Percentiles rank a stretch among this genome's conserved stretches.
These are phyloP conservation scores for Sinhomidia bicolor DNA, from an alignment of 2,888 invertebrate genomes.

Conservation along the genomic window DNA sequence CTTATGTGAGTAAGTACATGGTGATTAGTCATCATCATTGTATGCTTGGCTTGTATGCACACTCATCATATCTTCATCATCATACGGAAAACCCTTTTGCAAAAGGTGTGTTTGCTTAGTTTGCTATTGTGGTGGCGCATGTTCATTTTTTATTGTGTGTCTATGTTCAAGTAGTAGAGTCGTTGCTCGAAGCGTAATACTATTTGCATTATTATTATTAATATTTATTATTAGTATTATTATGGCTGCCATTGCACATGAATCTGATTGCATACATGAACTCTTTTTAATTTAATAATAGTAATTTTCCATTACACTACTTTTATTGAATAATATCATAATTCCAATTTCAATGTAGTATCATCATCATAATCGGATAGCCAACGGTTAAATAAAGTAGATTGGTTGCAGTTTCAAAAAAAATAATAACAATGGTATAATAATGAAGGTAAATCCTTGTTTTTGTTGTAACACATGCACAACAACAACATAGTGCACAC, in stretches of 20 bases:
- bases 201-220: too few relatives aligned
- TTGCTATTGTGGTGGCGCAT: not conserved
- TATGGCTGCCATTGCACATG: not conserved
- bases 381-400: not conserved
- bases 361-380: not conserved
- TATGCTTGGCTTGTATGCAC: not conserved
- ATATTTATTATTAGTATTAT: too few relatives aligned
- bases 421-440: not conserved
- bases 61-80: not conserved
- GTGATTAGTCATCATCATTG: slow-evolving; percentile 59
- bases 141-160: not conserved
- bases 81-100: slow-evolving; percentile 43
- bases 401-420: not conserved
- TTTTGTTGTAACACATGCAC: too few relatives aligned
- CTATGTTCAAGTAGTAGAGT: not conserved
- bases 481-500: too few relatives aligned
- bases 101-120: slow-evolving; percentile 39
- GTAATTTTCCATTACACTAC: slow-evolving; percentile 22
- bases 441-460: not conserved
- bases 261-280: not conserved
- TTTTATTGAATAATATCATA: not conserved
- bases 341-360: not conserved
- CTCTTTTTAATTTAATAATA: slow-evolving; percentile 30
- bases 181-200: not conserved
- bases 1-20: not conserved